Evolutionary conservation across 1,140 invertebrate genomes (phyloP).

Genomic region (Calliopsis andreniformis): DNA sequence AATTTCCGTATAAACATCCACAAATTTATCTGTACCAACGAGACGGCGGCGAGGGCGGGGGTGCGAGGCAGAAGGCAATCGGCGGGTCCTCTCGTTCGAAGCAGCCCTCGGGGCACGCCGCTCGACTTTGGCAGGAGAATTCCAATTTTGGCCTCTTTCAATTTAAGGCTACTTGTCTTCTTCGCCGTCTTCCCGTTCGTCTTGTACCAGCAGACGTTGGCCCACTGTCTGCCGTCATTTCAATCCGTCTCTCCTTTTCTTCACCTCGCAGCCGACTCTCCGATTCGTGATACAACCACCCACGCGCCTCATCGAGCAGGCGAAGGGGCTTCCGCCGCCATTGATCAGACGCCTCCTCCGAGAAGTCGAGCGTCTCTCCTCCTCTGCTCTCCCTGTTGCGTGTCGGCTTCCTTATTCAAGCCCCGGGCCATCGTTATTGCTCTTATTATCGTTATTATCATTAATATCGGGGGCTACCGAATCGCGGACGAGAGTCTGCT

Average conservation of each 20-base stretch:
- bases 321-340: slow-evolving; percentile 15
- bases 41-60: background rate
- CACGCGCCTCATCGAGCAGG: background rate
- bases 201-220: slow-evolving; percentile 16
- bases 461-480: slow-evolving; percentile 47
- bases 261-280: background rate
- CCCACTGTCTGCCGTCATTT: slow-evolving; percentile 26
- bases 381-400: background rate
- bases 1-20: slow-evolving; percentile 71
- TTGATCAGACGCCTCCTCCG: slow-evolving; percentile 19
- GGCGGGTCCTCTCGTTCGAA: slow-evolving; percentile 55
- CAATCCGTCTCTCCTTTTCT: slow-evolving; percentile 35
- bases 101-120: slow-evolving; percentile 61
- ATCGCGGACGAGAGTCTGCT: background rate
- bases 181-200: slow-evolving; percentile 46
- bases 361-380: background rate
- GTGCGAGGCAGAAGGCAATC: slow-evolving; percentile 52
- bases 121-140: slow-evolving; percentile 74
- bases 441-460: slow-evolving; percentile 60
- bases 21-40: slow-evolving; percentile 56
- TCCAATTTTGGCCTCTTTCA: slow-evolving; percentile 75
- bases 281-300: slow-evolving; percentile 38
- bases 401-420: background rate
- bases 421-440: slow-evolving; percentile 52
- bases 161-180: slow-evolving; percentile 76